Evolutionary conservation across 2,888 invertebrate genomes (phyloP).

Genomic region (Eilema griseolum): DNA sequence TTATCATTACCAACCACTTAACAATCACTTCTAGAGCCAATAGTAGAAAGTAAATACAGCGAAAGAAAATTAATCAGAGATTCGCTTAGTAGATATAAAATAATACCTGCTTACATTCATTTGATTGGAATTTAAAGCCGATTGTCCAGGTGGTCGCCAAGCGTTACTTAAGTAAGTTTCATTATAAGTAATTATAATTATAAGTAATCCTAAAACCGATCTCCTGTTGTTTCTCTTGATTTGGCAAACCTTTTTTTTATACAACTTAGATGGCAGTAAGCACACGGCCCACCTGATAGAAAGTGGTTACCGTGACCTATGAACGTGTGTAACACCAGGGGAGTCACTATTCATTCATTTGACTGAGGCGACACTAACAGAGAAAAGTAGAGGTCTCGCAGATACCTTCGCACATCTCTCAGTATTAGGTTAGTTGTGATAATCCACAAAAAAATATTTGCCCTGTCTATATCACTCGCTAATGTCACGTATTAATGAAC

Average conservation of each 20-base stretch:
- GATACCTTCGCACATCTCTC: too few species aligned
- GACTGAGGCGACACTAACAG: neutral
- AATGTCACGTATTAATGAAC: too few species aligned
- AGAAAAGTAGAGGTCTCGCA: too few species aligned
- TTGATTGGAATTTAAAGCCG: neutral
- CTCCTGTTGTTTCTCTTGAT: neutral
- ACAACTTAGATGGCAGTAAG: too few species aligned
- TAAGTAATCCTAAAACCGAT: neutral
- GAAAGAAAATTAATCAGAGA: neutral
- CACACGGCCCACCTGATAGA: too few species aligned
- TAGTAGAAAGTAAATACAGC: neutral
- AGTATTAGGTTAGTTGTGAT: too few species aligned
- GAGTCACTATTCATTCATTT: neutral
- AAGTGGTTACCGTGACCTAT: too few species aligned
- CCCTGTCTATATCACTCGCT: too few species aligned
- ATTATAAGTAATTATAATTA: neutral
- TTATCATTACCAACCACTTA: neutral
- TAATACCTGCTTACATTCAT: neutral
- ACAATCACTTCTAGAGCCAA: neutral
- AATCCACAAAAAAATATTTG: too few species aligned
- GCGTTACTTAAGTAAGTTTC: neutral
- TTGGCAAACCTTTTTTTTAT: neutral
- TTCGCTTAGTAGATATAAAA: neutral
- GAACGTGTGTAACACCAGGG: too few species aligned
- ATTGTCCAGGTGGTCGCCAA: neutral